phyloP scores from a whole-genome alignment of 2,888 invertebrate species.

The Entomobrya multifasciata region DNA sequence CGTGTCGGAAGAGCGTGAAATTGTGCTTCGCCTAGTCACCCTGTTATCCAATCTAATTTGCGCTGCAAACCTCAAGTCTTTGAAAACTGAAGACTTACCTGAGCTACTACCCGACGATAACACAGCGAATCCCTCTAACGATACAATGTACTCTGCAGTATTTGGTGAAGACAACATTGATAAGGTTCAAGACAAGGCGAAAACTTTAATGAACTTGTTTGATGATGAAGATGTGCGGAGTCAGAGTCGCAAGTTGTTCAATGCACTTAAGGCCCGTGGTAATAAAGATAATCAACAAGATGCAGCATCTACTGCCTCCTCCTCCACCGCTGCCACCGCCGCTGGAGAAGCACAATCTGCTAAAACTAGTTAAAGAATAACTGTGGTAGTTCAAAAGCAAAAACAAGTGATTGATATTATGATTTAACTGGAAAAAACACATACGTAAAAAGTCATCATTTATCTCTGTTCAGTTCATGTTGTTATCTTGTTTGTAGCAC shows the following conservation, averaged over 20 bases:
- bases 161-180: conserved; percentile 81
- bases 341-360: not conserved
- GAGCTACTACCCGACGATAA: conserved; percentile 83
- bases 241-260: conserved; percentile 81
- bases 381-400: not conserved
- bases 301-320: not conserved
- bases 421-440: not conserved
- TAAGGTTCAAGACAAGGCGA: conserved; percentile 81
- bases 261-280: conserved; percentile 51
- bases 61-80: conserved; percentile 81
- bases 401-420: conserved; percentile 4
- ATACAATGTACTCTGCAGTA: conserved; percentile 83
- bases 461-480: not conserved
- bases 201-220: conserved; percentile 81
- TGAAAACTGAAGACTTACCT: conserved; percentile 82
- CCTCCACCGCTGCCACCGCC: too few species aligned
- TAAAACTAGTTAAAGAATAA: not conserved
- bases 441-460: not conserved
- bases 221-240: conserved; percentile 81
- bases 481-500: not conserved
- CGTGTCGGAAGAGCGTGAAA: conserved; percentile 81
- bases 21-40: conserved; percentile 83
- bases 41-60: conserved; percentile 83
- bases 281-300: not conserved
- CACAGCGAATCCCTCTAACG: conserved; percentile 83